Evolutionary conservation across 30 jellyfish, hydroid and myxozoan species (phyloP), one percentile per base, ranked within the genome.

Genomic region (Pelagia noctiluca): DNA sequence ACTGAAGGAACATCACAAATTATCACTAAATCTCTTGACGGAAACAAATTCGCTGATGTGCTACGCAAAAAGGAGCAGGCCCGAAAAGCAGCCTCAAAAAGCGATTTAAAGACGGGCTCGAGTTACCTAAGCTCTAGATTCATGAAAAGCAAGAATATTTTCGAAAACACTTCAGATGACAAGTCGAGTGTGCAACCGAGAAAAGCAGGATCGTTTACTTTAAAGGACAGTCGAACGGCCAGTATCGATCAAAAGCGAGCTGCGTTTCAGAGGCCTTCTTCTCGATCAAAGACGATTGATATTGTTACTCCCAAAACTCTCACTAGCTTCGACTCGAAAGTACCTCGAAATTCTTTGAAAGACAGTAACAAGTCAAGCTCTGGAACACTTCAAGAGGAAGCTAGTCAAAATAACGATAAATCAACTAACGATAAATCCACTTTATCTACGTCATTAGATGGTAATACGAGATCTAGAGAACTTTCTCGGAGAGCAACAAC

Each of bases 41-140:
- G 75, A 68, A 52, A 31, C 11, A n/a, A 73, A 37, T 82, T 82
- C 22, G 47, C 92, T 12, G 86, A 82, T 25, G 86, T 70, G 3
- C 61, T 82, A 4, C 92, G 82, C 33, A 42, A 60, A 19, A 82
- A 82, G 35, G 86, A 82, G 74, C 71, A 68, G 21, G 92, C 92
- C 0, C 77, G 62, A 16, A 46, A 21, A 63, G 62, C 80, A 37
- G 57, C 91, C 19, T 32, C 62, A 23, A 52, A 53, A 63, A 47
- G 72, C 0, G 86, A 31, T 25, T 38, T 24, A 12, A 82, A 68
- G 18, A 22, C 49, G 7, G 42, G 70, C 24, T 35, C 85, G 29
- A 68, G 86, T 3, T 82, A 82, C 60, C 67, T 82, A 73, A 60
- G 84, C 35, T 68, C 92, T 1, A 82, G 74, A 48, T 82, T 82